Percentiles rank a stretch among this genome's conserved stretches.
These are phyloP conservation scores for Pachyramphus minor DNA, from an alignment of 2,113 vertebrate genomes.

Conservation along the genomic window DNA sequence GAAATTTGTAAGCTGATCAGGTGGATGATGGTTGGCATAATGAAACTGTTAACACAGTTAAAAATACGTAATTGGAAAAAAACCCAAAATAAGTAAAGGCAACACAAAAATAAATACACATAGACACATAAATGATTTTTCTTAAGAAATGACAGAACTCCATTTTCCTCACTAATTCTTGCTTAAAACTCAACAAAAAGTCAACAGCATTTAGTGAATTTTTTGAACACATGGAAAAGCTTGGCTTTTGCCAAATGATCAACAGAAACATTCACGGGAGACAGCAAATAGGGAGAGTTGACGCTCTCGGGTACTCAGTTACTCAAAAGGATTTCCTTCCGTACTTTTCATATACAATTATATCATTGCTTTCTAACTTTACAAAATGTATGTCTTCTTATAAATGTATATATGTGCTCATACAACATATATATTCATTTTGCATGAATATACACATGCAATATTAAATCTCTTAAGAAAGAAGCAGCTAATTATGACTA, in stretches of 20 bases:
- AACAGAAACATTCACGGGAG: background rate
- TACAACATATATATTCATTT: background rate
- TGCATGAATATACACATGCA: background rate
- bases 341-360: background rate
- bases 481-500: background rate
- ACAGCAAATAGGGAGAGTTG: background rate
- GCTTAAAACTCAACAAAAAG: background rate
- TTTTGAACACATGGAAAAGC: background rate
- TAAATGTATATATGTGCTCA: background rate
- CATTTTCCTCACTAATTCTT: background rate
- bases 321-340: background rate
- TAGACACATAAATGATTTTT: background rate
- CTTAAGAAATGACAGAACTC: background rate
- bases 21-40: background rate
- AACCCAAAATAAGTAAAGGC: background rate
- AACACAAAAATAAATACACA: background rate
- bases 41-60: background rate
- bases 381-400: background rate
- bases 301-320: background rate
- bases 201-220: background rate
- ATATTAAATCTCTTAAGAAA: background rate
- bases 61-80: background rate
- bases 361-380: background rate
- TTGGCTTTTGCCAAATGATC: background rate
- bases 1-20: background rate